Percentiles rank a stretch among this genome's conserved stretches.
Conservation (phyloP, 2,113 vertebrate species). For the Malaclemys terrapin region DNA sequence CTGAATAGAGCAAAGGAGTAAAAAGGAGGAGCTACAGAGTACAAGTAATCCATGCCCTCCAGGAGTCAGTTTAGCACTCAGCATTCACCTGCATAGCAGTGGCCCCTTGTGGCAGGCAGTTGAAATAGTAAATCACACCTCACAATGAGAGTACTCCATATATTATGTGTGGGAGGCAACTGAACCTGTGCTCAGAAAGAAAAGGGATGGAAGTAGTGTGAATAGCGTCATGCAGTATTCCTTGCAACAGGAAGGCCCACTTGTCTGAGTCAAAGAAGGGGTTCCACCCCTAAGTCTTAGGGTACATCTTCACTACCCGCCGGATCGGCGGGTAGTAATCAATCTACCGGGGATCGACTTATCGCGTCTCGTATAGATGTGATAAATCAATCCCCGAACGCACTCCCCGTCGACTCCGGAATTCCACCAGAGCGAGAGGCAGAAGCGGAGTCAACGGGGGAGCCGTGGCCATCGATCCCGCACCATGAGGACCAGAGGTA, state of each 20-base stretch:
- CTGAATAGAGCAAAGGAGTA: background rate
- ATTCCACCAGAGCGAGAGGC: too few relatives aligned
- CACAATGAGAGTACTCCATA: background rate
- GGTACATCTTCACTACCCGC: too few relatives aligned
- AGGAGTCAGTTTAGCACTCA: background rate
- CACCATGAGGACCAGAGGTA: too few relatives aligned
- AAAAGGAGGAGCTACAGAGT: background rate
- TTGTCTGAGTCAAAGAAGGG: background rate
- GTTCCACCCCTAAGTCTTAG: background rate
- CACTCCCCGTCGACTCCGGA: too few relatives aligned
- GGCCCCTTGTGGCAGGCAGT: background rate
- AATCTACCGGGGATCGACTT: too few relatives aligned
- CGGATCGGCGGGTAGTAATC: too few relatives aligned
- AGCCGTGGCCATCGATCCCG: too few relatives aligned
- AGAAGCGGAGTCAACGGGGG: too few relatives aligned
- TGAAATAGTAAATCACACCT: background rate
- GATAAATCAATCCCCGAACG: too few relatives aligned
- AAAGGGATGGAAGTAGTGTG: background rate
- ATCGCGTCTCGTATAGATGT: too few relatives aligned
- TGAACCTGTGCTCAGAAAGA: background rate
- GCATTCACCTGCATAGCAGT: background rate
- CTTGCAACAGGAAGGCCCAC: background rate
- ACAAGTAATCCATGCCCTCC: background rate
- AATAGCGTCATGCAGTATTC: background rate
- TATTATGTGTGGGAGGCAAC: background rate